Percentiles rank a stretch among this genome's conserved stretches.
Conservation (phyloP, 2,888 invertebrate species). For the Amphipoea oculea region DNA sequence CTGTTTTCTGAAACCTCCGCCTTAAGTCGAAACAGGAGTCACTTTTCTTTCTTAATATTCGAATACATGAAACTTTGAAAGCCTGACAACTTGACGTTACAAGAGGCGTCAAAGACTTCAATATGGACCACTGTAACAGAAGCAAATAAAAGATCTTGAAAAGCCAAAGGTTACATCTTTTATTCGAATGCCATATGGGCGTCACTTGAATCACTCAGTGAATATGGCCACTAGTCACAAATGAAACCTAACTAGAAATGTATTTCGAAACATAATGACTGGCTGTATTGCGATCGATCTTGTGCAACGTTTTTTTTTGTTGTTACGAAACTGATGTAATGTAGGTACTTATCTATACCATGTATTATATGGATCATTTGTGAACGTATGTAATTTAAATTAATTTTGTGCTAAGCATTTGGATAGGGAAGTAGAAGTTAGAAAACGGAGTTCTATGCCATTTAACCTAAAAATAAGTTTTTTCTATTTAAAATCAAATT, state of each 20-base stretch:
- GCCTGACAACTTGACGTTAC: not conserved
- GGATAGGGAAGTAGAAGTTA: not conserved
- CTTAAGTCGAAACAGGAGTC: too few species aligned
- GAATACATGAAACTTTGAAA: not conserved
- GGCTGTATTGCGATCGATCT: constrained; percentile 34
- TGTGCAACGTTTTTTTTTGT: constrained; percentile 54
- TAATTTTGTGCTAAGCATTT: not conserved
- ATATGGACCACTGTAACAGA: constrained; percentile 9
- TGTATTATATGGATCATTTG: constrained; percentile 17
- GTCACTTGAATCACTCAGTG: constrained; percentile 14
- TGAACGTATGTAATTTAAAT: not conserved
- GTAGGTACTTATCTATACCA: not conserved
- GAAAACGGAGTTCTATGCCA: not conserved
- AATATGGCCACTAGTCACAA: constrained; percentile 32
- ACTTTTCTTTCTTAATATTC: constrained; percentile 5
- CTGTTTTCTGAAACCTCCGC: too few species aligned
- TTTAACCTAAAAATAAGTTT: not conserved
- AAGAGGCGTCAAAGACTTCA: not conserved
- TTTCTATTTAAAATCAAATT: not conserved
- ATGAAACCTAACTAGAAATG: constrained; percentile 46
- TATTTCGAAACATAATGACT: constrained; percentile 57
- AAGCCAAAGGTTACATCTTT: constrained; percentile 10
- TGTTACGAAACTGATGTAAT: constrained; percentile 39
- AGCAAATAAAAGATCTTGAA: constrained; percentile 14
- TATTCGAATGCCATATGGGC: constrained; percentile 26